Base-by-base conservation (phyloP, 2,797 vertebrate genomes). In the Thamnophis elegans region DNA sequence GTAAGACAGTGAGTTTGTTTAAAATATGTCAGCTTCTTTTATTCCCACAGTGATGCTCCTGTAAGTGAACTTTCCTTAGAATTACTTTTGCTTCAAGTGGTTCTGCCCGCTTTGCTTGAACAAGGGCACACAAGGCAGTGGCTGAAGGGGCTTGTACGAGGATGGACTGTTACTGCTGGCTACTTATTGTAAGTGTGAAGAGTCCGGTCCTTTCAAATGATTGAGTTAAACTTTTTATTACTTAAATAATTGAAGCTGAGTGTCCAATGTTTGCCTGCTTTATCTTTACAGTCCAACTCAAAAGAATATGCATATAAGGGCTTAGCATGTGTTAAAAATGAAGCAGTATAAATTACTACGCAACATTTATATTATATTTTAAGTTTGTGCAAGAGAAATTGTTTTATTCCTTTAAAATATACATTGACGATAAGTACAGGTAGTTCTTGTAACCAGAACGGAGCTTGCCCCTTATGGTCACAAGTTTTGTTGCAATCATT, bases 91-190 rank as follows among this genome's bases (percentile, higher is more conserved):
- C 98, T 99, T 89, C 99, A 99, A 96, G 99, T 99, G 18, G 99
- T 99, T 90, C 97, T 99, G 94, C 99, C 99, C 5, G 99, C 99
- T 25, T 97, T 99, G 28, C 97, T 99, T 93, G 99, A 99, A 92
- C 99, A 98, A 97, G 99, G 99, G 82, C 99, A 99, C 89, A 98
- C 98, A 0, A 98, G 99, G 3, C 99, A 99, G 96, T 99, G 99
- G 99, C 97, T 99, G 94, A 99, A 99, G 96, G 98, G 98, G 14
- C 98, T 99, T 0, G 98, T 99, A 94, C 98, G 99, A 82, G 99
- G 99, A 13, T 99, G 99, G 99, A 99, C 99, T 0, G 98, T 99
- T 91, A 98, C 98, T 3, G 98, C 98, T 26, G 99, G 99, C 78
- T 99, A 99, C 95, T 96, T 99, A 97, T 97, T 99, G 99, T 99